phyloP scores from a whole-genome alignment of 2,113 vertebrate species.

The Xenopus borealis region DNA sequence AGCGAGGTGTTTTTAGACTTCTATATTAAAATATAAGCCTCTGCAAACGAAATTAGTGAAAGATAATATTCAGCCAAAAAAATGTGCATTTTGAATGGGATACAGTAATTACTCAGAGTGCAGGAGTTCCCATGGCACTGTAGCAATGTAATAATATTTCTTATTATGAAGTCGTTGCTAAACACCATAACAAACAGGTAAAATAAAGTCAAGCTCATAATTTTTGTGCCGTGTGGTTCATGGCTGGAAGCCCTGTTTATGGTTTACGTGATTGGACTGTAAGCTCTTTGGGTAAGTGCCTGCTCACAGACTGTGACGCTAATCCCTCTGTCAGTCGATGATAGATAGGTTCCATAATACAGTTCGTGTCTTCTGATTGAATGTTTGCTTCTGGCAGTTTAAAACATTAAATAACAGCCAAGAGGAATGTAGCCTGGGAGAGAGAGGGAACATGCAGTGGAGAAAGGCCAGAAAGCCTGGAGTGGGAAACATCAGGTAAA shows the following conservation, averaged over 20 bases:
- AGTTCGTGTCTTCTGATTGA: constrained; percentile 23
- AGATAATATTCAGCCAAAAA: too few species aligned
- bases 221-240: background rate
- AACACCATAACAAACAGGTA: too few species aligned
- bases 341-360: constrained; percentile 20
- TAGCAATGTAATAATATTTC: too few species aligned
- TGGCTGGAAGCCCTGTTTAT: background rate
- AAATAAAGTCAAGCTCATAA: too few species aligned
- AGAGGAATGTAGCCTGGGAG: background rate
- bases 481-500: background rate
- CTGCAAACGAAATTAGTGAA: too few species aligned
- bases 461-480: background rate
- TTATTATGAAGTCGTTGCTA: too few species aligned
- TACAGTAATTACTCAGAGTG: too few species aligned
- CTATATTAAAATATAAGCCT: too few species aligned
- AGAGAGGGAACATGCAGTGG: background rate
- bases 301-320: background rate
- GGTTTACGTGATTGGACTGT: background rate
- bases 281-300: background rate
- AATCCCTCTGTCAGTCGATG: constrained; percentile 19
- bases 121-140: too few species aligned
- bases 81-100: too few species aligned
- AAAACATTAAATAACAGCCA: constrained; percentile 9
- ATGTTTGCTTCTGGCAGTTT: constrained; percentile 16
- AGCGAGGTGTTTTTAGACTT: too few species aligned